These are phyloP conservation scores for Scortum barcoo DNA, from an alignment of 2,113 vertebrate species.

Conservation along the genomic window DNA sequence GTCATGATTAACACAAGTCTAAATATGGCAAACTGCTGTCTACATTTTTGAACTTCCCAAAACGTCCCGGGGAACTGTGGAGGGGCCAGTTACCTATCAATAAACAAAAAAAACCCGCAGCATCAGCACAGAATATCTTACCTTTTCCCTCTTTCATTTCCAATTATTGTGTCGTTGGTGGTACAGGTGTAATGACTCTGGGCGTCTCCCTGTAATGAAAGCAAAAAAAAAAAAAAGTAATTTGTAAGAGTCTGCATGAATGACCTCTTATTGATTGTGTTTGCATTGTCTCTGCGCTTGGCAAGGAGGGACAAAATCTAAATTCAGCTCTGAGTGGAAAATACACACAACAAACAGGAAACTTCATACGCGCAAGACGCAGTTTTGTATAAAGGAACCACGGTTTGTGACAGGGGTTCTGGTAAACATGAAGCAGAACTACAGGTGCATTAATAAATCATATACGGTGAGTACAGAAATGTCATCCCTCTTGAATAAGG, in stretches of 20 bases:
- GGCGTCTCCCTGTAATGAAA: constrained; percentile 42
- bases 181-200: neutral
- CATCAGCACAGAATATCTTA: constrained; percentile 23
- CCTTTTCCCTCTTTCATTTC: constrained; percentile 76
- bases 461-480: neutral
- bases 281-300: neutral
- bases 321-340: neutral
- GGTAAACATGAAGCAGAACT: neutral
- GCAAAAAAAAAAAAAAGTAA: neutral
- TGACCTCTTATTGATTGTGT: neutral
- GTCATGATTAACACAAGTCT: neutral
- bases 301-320: neutral
- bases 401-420: neutral
- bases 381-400: neutral
- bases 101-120: neutral
- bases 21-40: neutral
- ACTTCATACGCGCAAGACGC: neutral
- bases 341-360: neutral
- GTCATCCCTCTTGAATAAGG: neutral
- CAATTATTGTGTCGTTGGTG: constrained; percentile 21
- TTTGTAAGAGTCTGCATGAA: neutral
- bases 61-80: neutral
- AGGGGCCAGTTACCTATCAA: neutral
- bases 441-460: neutral
- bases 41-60: neutral